phyloP scores from a whole-genome alignment of 64 coral and sea anemone species.

The Astreopora myriophthalma region DNA sequence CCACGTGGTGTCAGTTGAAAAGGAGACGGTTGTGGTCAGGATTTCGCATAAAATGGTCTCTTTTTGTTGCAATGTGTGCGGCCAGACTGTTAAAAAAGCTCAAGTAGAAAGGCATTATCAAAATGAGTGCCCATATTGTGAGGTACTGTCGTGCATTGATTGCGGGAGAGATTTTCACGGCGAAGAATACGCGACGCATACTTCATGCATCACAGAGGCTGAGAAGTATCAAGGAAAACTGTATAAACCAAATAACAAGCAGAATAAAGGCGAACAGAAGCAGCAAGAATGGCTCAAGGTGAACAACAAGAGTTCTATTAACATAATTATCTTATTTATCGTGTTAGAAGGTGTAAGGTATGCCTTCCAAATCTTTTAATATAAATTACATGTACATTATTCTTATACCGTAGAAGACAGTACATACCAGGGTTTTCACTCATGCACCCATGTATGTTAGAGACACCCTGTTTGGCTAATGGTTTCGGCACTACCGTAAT shows the following conservation, averaged over 20 bases:
- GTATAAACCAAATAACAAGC: slow-evolving; percentile 92
- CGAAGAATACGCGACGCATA: slow-evolving; percentile 81
- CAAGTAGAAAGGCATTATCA: slow-evolving; percentile 98
- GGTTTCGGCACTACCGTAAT: too few species aligned
- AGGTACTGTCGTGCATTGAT: slow-evolving; percentile 92
- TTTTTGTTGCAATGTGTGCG: slow-evolving; percentile 93
- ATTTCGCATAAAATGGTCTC: slow-evolving; percentile 83
- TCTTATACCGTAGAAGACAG: too few species aligned
- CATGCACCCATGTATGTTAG: too few species aligned
- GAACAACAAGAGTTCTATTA: background rate
- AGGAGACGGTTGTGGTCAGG: too few species aligned
- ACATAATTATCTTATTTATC: too few species aligned
- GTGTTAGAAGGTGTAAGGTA: too few species aligned
- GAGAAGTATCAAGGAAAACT: slow-evolving; percentile 99
- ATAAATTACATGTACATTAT: too few species aligned
- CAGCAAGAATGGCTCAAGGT: slow-evolving; percentile 98
- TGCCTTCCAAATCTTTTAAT: too few species aligned
- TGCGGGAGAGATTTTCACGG: slow-evolving; percentile 95
- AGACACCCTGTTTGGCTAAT: too few species aligned
- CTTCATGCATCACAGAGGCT: slow-evolving; percentile 91
- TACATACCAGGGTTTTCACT: too few species aligned
- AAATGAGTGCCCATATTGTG: slow-evolving; percentile 73
- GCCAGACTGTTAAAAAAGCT: slow-evolving; percentile 86
- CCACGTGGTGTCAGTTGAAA: too few species aligned
- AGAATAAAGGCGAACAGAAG: slow-evolving; percentile 90